These are phyloP conservation scores for Oreotrochilus melanogaster DNA, from an alignment of 2,113 vertebrate species.

Conservation along the genomic window DNA sequence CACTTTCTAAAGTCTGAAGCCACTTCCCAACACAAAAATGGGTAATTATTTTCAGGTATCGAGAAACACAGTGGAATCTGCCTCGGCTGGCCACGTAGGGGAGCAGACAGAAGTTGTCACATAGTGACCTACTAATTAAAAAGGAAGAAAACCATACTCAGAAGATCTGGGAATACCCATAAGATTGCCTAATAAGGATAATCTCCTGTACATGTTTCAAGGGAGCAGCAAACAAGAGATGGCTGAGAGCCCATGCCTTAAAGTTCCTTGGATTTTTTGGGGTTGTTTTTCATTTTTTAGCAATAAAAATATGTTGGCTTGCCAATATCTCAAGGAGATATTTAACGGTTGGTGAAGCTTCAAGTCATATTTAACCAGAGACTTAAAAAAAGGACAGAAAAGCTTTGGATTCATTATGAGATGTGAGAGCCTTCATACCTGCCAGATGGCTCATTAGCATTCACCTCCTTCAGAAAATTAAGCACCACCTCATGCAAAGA, in stretches of 20 bases:
- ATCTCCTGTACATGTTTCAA: slow-evolving; percentile 42
- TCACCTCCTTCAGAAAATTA: neutral
- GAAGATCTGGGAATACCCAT: neutral
- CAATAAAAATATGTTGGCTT: neutral
- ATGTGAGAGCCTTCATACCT: neutral
- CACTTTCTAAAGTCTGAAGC: slow-evolving; percentile 5
- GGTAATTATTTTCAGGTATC: slow-evolving; percentile 58
- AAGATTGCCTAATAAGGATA: slow-evolving; percentile 67
- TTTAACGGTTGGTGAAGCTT: slow-evolving; percentile 16
- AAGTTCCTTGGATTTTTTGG: slow-evolving; percentile 33
- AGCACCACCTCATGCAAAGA: neutral
- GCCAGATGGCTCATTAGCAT: neutral
- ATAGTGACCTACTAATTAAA: slow-evolving; percentile 58
- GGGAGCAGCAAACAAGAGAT: slow-evolving; percentile 32
- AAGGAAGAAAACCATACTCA: slow-evolving; percentile 39
- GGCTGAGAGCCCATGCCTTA: slow-evolving; percentile 9
- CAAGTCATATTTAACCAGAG: neutral
- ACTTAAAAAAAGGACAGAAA: neutral
- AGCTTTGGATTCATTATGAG: neutral
- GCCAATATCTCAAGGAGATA: neutral
- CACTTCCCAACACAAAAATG: slow-evolving; percentile 7
- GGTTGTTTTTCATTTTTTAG: slow-evolving; percentile 1
- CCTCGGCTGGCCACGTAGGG: neutral
- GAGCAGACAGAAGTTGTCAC: slow-evolving; percentile 34
- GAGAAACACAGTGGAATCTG: slow-evolving; percentile 36